A percentile compares a stretch with the other conserved stretches of the same genome.
These are phyloP conservation scores for Periophthalmodon schlosseri DNA, from an alignment of 2,113 vertebrate species.

Conservation along the genomic window DNA sequence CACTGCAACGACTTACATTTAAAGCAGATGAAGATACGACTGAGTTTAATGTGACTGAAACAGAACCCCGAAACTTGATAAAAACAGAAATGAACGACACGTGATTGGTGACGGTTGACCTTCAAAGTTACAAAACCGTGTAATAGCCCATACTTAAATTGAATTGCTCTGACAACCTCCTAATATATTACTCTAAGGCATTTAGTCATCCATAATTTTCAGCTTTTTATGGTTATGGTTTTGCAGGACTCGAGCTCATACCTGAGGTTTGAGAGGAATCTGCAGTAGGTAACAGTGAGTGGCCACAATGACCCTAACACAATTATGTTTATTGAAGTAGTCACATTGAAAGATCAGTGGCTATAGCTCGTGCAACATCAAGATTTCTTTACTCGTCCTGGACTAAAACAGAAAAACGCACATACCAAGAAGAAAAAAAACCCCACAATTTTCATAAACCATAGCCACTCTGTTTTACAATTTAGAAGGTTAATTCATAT, in stretches of 20 bases:
- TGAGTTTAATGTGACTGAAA: not conserved
- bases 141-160: slow-evolving; percentile 2
- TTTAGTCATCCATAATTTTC: slow-evolving; percentile 2
- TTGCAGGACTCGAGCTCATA: not conserved
- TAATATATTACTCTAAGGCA: slow-evolving; percentile 1
- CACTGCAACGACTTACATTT: not conserved
- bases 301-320: not conserved
- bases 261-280: not conserved
- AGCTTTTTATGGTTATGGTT: not conserved
- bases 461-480: too few relatives aligned
- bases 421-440: too few relatives aligned
- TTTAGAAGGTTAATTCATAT: too few relatives aligned
- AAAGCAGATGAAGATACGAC: not conserved
- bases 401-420: too few relatives aligned
- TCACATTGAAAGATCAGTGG: not conserved
- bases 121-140: slow-evolving; percentile 1
- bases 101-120: not conserved
- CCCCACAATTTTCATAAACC: too few relatives aligned
- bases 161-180: not conserved
- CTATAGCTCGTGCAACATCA: not conserved
- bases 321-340: not conserved
- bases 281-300: not conserved
- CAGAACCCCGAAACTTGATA: not conserved
- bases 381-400: not conserved
- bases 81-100: not conserved